Base-by-base conservation (phyloP, 2,113 vertebrate genomes). In the Hemiscyllium ocellatum region DNA sequence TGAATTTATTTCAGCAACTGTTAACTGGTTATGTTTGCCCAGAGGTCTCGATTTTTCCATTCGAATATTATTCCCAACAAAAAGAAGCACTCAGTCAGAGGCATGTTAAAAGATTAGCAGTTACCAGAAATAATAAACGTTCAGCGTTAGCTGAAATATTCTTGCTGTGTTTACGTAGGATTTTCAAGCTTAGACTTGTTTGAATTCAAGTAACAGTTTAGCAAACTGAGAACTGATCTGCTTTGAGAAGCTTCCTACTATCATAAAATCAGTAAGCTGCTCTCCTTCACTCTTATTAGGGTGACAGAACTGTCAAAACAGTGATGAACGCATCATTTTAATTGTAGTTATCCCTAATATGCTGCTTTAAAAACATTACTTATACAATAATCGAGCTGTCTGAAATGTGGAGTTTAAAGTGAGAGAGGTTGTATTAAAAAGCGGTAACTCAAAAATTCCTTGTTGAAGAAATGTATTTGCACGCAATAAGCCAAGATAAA, bases 111-210 rank as follows among this genome's bases (percentile, higher is more conserved):
- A 93, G 61, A 65, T 66, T 68, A 93, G 89, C 37, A 93, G 37
- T 91, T 68, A 68, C 61, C 61, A 93, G 89, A 93, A 93, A 91
- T 91, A 91, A 66, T 91, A 91, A 91, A 19, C 19, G 61, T 20
- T 19, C 89, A 37, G 87, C 17, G 2, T 65, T 68, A 61, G n/a
- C 17, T 93, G 89, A 93, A 47, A 22, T 17, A 22, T 37, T 93
- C 29, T 93, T 68, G 87, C 56, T 91, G n/a, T 68, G 7, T 37
- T 91, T 91, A 66, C 29, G 1, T 17, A n/a, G 33, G 29, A 33
- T 65, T 61, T 91, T 91, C 89, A 37, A n/a, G 61, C 89, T 61
- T 66, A 42, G 7, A 22, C 61, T 66, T 93, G 89, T 4, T 17
- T 65, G 52, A 61, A 3, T 7, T 65, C 7, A 87, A 24, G 29